Base-by-base conservation (phyloP, 1,140 invertebrate genomes). In the Musca vetustissima region DNA sequence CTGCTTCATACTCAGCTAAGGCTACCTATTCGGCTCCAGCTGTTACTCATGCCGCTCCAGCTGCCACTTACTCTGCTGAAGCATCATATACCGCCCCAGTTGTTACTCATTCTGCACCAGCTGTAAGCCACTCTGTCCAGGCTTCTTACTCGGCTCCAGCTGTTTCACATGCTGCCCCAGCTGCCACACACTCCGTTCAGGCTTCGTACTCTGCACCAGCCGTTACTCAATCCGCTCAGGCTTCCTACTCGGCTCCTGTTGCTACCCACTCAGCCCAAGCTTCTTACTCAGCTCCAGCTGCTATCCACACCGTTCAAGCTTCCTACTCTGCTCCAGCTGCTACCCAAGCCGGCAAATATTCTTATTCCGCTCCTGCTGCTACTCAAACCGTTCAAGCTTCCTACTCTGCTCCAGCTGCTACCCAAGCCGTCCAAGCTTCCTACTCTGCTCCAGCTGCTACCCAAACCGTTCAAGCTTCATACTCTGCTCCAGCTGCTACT, bases 1-100 rank as follows among this genome's bases (percentile, higher is more conserved):
- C 70, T 47, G 64, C 36, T 43, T 78, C 78, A 48, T 80, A 80
- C 65, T 68, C 78, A 69, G 73, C 78, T 66, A 77, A 77, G 66
- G 74, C 71, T 36, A 28, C 32, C 14, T 21, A 25, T 21, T 32
- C 22, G 21, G 25, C 25, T 1, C 67, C 69, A 70, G 71, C 49
- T 49, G 53, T 22, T 13, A 43, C 49, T n/a, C 70, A 72, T 49
- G 9, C 66, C 7, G 72, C 73, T 2, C 72, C 73, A 22, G 68
- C 69, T 43, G 15, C 71, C 47, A 57, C 73, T 69, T 66, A 52
- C 43, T 66, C 43, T 57, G 69, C 53, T 43, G 15, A 68, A 78
- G 76, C 72, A 72, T 74, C 49, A n/a, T n/a, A n/a, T n/a, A n/a
- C n/a, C 67, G 75, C 76, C 15, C 71, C 76, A 68, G 74, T 67